Base-by-base conservation (phyloP, 2,797 vertebrate species). In the Takifugu ocellatus region DNA sequence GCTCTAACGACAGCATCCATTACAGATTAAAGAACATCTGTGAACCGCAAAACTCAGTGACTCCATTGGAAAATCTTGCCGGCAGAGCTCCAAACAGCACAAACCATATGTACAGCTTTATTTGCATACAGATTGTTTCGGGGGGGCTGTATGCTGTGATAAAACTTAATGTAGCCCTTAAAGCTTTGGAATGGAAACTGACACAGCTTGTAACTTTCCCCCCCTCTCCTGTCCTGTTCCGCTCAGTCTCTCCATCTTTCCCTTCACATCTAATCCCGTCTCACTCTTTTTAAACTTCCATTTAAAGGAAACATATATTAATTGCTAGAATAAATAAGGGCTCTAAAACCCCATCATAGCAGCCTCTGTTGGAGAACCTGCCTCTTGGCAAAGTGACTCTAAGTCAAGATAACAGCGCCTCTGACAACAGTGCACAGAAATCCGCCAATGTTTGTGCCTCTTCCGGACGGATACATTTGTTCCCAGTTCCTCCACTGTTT, bases 11-110 rank as follows among this genome's bases (percentile, higher is more conserved):
- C 82, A 78, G 85, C 79, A 81, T 89, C 84, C 85, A 85, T 88
- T 83, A 82, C 82, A 88, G 81, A 89, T 87, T 89, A 87, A 87
- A 85, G 82, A 87, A 89, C 84, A 89, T 88, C 86, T 89, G 84
- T 58, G 77, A 84, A 84, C 66, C 74, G 66, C 81, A 79, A 86
- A 88, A 87, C 78, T 81, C 84, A 84, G 82, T 87, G 83, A 84
- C 82, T 82, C 74, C 6, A 63, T 80, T n/a, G 63, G 75, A 83
- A 85, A 87, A 83, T 80, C 75, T 83, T 73, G 84, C 82, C 84
- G 80, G 77, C 84, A 86, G 87, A 87, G 88, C 82, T 78, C 76
- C 79, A 83, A 80, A 86, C 73, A 81, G 75, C 81, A 78, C 69
- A 69, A 68, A 73, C 78, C 80, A 85, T 86, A 84, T 84, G 86